Percentiles rank a stretch among this genome's conserved stretches.
Evolutionary conservation across 2,113 vertebrate genomes (phyloP).

Genomic region (Raja brachyura): DNA sequence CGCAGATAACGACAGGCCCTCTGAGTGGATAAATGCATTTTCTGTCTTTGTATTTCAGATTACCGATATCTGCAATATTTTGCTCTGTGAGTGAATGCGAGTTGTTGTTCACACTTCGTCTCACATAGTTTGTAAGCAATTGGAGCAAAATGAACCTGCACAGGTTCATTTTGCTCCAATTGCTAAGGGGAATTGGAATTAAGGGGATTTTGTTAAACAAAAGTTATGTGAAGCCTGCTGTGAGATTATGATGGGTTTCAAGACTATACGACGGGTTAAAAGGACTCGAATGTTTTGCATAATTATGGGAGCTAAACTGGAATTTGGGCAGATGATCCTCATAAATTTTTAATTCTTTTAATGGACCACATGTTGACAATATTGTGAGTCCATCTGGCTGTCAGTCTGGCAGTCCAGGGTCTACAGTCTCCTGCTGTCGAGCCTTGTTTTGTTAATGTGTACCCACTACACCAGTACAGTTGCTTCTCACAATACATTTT

Average conservation of each 20-base stretch:
- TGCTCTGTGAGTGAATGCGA: neutral
- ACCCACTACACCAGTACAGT: neutral
- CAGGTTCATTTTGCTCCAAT: no score
- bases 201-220: neutral
- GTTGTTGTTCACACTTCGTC: neutral
- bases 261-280: neutral
- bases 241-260: neutral
- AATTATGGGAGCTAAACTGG: slow-evolving; percentile 30
- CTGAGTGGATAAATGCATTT: neutral
- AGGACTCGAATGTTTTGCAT: slow-evolving; percentile 21
- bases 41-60: neutral
- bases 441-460: neutral
- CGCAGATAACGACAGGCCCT: neutral
- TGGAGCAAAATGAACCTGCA: neutral
- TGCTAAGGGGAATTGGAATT: no score
- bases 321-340: slow-evolving; percentile 17
- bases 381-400: slow-evolving; percentile 35
- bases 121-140: neutral
- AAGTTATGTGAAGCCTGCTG: neutral
- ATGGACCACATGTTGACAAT: slow-evolving; percentile 25
- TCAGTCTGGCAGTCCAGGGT: slow-evolving; percentile 10
- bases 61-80: neutral
- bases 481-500: slow-evolving; percentile 6
- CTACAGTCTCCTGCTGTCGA: neutral
- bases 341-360: slow-evolving; percentile 34